Evolutionary conservation across 2,888 invertebrate species (phyloP), one percentile per base, ranked within the genome.

Genomic region (Pyrgus malvae): DNA sequence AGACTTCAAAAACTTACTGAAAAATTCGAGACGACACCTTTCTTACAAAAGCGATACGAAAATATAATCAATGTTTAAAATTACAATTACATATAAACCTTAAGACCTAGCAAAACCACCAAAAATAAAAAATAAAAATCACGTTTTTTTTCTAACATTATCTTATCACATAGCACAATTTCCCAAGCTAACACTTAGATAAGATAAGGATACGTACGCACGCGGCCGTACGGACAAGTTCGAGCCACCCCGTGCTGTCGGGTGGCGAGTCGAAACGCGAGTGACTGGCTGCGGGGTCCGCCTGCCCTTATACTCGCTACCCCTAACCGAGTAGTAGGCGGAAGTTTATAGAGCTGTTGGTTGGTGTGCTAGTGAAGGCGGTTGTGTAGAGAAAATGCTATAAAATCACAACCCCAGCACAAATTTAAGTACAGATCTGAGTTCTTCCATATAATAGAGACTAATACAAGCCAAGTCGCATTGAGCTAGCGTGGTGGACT

Each of bases 281-380:
- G 71, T 87, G 87, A 72, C 68, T 66, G 67, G 58, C 57, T 66
- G 56, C 60, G 69, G 66, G 63, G 59, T 72, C 70, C 70, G 58
- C 56, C 70, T 61, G 78, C 81, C 82, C 86, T 87, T 87, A 86
- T 88, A 88, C 78, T 57, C 70, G 62, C 72, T 68, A 73, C 75
- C 74, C 73, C 65, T 65, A 65, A 67, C 60, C 63, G 59, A 67
- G 71, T 65, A 50, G 86, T 85, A 78, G 84, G 82, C 80, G 85
- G 85, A 74, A 58, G 37, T 65, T 41, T 61, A 59, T 51, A 61
- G 70, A 71, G 68, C 51, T 63, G 69, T 16, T 49, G 1, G 0
- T 5, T 29, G 31, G 4, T 40, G 11, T 14, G 40, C 14, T 14
- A 3, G 23, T 3, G 16, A 11, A 5, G 16, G 3, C 11, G 3